phyloP scores from a whole-genome alignment of 2,113 vertebrate species.

The Lophius piscatorius region DNA sequence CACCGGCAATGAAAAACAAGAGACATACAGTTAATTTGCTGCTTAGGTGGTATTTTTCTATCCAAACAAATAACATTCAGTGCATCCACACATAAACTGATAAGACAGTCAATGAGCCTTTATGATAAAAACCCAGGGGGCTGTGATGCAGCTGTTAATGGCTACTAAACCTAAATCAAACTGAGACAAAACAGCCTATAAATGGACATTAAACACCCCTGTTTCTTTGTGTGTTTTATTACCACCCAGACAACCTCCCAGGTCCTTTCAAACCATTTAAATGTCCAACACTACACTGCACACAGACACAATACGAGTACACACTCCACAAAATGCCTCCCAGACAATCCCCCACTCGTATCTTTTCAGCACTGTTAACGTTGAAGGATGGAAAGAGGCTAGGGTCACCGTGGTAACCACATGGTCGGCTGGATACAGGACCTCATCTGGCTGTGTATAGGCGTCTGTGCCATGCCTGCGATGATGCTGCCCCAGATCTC shows the following conservation, averaged over 20 bases:
- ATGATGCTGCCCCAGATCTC: conserved; percentile 63
- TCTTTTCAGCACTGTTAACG: conserved; percentile 54
- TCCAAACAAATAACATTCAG: conserved; percentile 19
- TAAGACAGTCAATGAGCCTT: conserved; percentile 47
- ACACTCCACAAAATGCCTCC: conserved; percentile 49
- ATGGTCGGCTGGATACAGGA: conserved; percentile 52
- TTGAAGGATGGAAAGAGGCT: conserved; percentile 29
- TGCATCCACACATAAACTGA: conserved; percentile 9
- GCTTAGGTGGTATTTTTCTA: conserved; percentile 12
- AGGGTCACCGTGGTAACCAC: conserved; percentile 72
- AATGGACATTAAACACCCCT: conserved; percentile 36
- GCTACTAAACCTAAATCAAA: conserved; percentile 53
- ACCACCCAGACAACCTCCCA: conserved; percentile 34
- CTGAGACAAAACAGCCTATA: conserved; percentile 18
- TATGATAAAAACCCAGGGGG: conserved; percentile 20
- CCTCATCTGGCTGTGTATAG: conserved; percentile 65
- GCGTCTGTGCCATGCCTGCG: conserved; percentile 46
- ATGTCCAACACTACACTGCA: conserved; percentile 11
- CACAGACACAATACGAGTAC: conserved; percentile 10
- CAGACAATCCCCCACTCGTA: conserved; percentile 41
- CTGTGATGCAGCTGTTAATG: conserved; percentile 36
- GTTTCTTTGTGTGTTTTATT: conserved; percentile 55
- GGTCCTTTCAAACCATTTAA: conserved; percentile 35
- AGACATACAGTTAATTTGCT: background rate
- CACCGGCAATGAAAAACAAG: background rate